phyloP scores from a whole-genome alignment of 2,797 vertebrate species.

The Aythya fuligula region DNA sequence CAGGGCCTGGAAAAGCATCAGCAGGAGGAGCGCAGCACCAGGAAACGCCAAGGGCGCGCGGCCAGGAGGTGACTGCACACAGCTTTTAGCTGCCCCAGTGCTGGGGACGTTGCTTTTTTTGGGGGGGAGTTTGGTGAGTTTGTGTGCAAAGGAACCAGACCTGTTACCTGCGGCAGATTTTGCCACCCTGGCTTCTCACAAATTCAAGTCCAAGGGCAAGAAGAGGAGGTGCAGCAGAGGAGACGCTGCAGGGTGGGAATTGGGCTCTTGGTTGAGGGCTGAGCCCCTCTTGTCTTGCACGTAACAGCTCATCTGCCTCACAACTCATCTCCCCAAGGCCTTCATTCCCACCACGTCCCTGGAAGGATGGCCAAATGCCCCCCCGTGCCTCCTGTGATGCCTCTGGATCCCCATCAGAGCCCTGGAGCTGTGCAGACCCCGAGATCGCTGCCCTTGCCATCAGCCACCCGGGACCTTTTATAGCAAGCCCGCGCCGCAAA shows the following conservation, averaged over 20 bases:
- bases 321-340: not conserved
- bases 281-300: not conserved
- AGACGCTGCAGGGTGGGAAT: not conserved
- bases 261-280: not conserved
- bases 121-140: not conserved
- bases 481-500: not conserved
- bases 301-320: not conserved
- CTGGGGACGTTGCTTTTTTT: not conserved
- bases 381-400: not conserved
- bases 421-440: not conserved
- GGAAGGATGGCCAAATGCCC: not conserved
- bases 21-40: conserved; percentile 36
- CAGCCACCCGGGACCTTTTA: not conserved
- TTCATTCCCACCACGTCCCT: not conserved
- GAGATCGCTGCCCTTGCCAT: not conserved
- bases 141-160: not conserved
- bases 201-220: not conserved
- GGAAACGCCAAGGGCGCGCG: not conserved
- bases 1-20: conserved; percentile 46
- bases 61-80: conserved; percentile 25
- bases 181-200: not conserved
- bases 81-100: not conserved
- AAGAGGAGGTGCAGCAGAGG: not conserved
- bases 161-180: not conserved
- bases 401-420: not conserved